Evolutionary conservation across 1,140 invertebrate species (phyloP).

Genomic region (Drosophila ficusphila): DNA sequence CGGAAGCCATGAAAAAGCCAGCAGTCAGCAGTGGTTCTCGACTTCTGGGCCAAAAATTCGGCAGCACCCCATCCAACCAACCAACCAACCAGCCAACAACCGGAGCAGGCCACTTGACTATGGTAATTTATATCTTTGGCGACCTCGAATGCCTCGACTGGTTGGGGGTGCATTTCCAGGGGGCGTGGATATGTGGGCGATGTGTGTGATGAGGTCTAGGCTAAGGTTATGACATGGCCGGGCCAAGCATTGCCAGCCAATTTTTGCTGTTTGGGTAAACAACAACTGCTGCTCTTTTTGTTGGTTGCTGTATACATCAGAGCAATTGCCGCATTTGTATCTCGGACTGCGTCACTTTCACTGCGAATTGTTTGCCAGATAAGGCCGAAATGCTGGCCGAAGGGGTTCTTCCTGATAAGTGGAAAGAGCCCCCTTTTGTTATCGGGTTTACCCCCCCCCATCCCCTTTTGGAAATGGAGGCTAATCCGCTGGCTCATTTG

Average conservation of each 20-base stretch:
- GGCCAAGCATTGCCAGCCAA: conserved; percentile 43
- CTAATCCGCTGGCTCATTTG: conserved; percentile 47
- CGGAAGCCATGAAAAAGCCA: conserved; percentile 63
- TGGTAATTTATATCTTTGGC: conserved; percentile 71
- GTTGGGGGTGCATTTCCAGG: background rate
- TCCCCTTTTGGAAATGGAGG: background rate
- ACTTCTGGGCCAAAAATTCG: conserved; percentile 50
- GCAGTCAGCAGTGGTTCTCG: conserved; percentile 51
- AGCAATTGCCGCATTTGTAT: conserved; percentile 72
- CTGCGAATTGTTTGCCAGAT: conserved; percentile 53
- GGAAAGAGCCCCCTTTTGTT: conserved; percentile 27
- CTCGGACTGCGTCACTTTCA: conserved; percentile 64
- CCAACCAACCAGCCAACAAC: too few species aligned
- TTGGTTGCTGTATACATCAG: background rate
- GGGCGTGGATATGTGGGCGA: conserved; percentile 1
- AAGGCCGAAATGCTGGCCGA: conserved; percentile 61
- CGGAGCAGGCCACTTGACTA: conserved; percentile 56
- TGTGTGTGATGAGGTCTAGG: conserved; percentile 65
- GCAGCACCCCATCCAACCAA: conserved; percentile 32
- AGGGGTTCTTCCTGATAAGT: conserved; percentile 20
- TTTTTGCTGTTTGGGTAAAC: conserved; percentile 60
- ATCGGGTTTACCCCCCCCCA: conserved; percentile 16
- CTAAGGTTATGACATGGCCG: conserved; percentile 76
- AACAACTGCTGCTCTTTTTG: conserved; percentile 13
- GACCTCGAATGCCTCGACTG: conserved; percentile 52